A percentile compares a stretch with the other conserved stretches of the same genome.
phyloP scores from a whole-genome alignment of 1,140 invertebrate species.

The Coelopa frigida region DNA sequence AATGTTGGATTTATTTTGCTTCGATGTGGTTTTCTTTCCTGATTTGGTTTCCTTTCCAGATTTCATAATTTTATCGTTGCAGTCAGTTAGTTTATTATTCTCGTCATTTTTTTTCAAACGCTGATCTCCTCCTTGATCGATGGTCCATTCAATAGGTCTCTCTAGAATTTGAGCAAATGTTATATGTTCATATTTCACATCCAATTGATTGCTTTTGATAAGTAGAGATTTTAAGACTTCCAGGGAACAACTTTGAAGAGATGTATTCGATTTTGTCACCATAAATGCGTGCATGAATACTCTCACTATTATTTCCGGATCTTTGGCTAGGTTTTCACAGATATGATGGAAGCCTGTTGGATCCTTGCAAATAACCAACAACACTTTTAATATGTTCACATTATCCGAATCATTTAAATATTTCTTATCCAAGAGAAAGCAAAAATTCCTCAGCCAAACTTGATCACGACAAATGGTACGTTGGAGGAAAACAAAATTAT shows the following conservation, averaged over 20 bases:
- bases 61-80: too few relatives aligned
- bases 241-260: constrained; percentile 20
- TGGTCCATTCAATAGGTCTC: too few relatives aligned
- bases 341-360: constrained; percentile 17
- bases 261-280: neutral
- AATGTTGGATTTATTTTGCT: too few relatives aligned
- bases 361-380: constrained; percentile 31
- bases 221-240: constrained; percentile 18
- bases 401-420: constrained; percentile 6
- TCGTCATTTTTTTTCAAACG: too few relatives aligned
- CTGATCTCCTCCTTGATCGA: too few relatives aligned
- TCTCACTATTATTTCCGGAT: constrained; percentile 14
- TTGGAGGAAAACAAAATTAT: constrained; percentile 26
- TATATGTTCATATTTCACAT: too few relatives aligned
- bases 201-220: too few relatives aligned
- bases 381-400: constrained; percentile 20
- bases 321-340: constrained; percentile 13
- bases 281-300: constrained; percentile 17
- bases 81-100: too few relatives aligned
- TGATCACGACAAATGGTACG: constrained; percentile 30
- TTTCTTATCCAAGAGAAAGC: constrained; percentile 15
- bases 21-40: too few relatives aligned
- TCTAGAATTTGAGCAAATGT: too few relatives aligned
- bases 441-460: constrained; percentile 15
- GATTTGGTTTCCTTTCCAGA: too few relatives aligned